Percentiles rank a stretch among this genome's conserved stretches.
Conservation (phyloP, 2,797 vertebrate species). For the Crax fasciolata region DNA sequence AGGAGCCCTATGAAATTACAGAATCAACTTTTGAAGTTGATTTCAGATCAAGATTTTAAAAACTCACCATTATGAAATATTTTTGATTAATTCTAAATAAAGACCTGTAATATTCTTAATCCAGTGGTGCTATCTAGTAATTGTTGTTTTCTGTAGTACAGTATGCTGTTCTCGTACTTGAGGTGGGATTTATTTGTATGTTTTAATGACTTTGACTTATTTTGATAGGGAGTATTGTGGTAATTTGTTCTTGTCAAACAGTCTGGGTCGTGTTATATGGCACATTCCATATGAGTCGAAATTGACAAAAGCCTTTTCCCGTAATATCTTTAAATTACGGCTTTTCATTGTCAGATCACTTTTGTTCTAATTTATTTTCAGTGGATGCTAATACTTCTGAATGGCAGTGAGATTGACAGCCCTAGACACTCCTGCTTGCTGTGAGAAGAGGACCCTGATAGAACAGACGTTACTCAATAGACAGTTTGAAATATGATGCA, state of each 20-base stretch:
- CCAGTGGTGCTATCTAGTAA: not conserved
- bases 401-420: slow-evolving; percentile 57
- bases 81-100: slow-evolving; percentile 42
- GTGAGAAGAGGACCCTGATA: slow-evolving; percentile 24
- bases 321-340: slow-evolving; percentile 54
- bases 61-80: slow-evolving; percentile 8
- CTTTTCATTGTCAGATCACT: slow-evolving; percentile 65
- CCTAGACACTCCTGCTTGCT: slow-evolving; percentile 25
- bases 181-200: slow-evolving; percentile 59
- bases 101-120: slow-evolving; percentile 1
- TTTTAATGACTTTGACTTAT: slow-evolving; percentile 55
- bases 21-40: slow-evolving; percentile 31
- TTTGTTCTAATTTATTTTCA: slow-evolving; percentile 62
- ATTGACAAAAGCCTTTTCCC: slow-evolving; percentile 62
- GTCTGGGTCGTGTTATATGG: slow-evolving; percentile 20
- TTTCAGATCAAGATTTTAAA: slow-evolving; percentile 30
- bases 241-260: slow-evolving; percentile 68
- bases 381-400: slow-evolving; percentile 25
- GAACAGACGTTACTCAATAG: slow-evolving; percentile 10
- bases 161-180: not conserved
- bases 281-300: slow-evolving; percentile 24
- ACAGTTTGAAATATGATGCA: slow-evolving; percentile 29
- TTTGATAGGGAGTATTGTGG: slow-evolving; percentile 44
- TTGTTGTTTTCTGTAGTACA: slow-evolving; percentile 25
- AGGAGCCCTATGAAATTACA: slow-evolving; percentile 49